Base-by-base conservation (phyloP, 2,113 vertebrate species). In the Cephalopterus ornatus region DNA sequence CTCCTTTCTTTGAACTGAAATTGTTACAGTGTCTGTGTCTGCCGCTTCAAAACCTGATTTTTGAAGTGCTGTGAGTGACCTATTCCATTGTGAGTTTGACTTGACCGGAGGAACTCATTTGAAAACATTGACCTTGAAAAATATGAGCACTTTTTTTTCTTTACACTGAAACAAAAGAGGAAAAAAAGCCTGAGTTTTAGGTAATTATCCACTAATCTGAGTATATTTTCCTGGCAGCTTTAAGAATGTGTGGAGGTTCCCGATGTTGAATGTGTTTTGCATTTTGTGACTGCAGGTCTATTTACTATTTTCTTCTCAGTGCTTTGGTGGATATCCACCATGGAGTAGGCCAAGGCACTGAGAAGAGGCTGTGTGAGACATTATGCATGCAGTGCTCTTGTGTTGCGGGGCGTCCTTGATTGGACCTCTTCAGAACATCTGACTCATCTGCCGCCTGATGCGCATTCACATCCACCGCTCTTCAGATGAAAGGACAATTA, bases 401-500 rank as follows among this genome's bases (percentile, higher is more conserved):
- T 89, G 56, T 70, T 75, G 77, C 76, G 65, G 76, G 79, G 30
- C 1, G 68, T 94, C 95, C 95, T 97, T 97, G 93, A 71, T 71
- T 89, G 95, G 82, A 79, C 85, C 95, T 95, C 92, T 93, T 91
- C 53, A 92, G 93, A 93, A 67, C 79, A 94, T 96, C 95, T 93
- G 95, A 95, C 92, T 97, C 93, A 95, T 96, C 82, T 93, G 82
- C 85, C 89, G 93, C 77, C 85, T 96, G 91, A 83, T 75, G 90
- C 5, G 22, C 90, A 93, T 95, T 96, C 95, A 91, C 59, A 95
- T 77, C 82, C 75, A 58, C 42, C 0, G 8, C 94, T 95, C 88
- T 97, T 96, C 92, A 94, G 94, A 96, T 94, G 94, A 95, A 96
- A 93, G 85, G 72, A 90, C 82, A 88, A 93, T 97, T 96, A 96